phyloP scores from a whole-genome alignment of 2,888 invertebrate genomes.

The Anarsia innoxiella region DNA sequence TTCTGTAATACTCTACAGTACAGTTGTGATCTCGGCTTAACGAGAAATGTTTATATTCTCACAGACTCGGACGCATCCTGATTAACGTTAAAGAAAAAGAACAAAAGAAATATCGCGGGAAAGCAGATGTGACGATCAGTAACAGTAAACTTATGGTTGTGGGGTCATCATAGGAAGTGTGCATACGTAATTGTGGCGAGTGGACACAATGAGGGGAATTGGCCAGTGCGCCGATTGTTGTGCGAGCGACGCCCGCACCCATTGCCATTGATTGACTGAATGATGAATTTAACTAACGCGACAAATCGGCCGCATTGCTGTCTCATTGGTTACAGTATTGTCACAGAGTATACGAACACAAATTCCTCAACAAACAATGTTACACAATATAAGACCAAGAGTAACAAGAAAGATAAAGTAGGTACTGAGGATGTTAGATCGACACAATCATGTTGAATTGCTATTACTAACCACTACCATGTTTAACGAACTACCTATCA shows the following conservation, averaged over 20 bases:
- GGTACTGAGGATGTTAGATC: too few species aligned
- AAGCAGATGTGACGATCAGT: constrained; percentile 52
- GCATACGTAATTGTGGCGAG: constrained; percentile 67
- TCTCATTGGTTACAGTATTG: too few species aligned
- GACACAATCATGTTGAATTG: too few species aligned
- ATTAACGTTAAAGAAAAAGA: constrained; percentile 22
- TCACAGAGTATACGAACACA: too few species aligned
- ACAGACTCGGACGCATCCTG: constrained; percentile 42
- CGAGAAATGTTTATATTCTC: too few species aligned
- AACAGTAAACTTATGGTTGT: too few species aligned
- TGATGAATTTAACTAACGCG: constrained; percentile 58
- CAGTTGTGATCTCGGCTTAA: too few species aligned
- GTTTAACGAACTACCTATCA: too few species aligned
- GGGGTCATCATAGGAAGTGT: constrained; percentile 61
- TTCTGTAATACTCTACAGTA: too few species aligned
- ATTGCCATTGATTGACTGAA: constrained; percentile 68
- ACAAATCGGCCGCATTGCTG: constrained; percentile 54
- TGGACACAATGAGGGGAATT: constrained; percentile 73
- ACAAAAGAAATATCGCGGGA: constrained; percentile 32
- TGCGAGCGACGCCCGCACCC: constrained; percentile 71
- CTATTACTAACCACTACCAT: too few species aligned
- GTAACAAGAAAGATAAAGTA: too few species aligned
- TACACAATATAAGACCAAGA: too few species aligned
- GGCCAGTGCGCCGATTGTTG: constrained; percentile 68
- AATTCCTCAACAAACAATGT: constrained; percentile 23